Percentiles rank a stretch among this genome's conserved stretches.
Evolutionary conservation across 2,113 vertebrate genomes (phyloP).

Genomic region (Reinhardtius hippoglossoides): DNA sequence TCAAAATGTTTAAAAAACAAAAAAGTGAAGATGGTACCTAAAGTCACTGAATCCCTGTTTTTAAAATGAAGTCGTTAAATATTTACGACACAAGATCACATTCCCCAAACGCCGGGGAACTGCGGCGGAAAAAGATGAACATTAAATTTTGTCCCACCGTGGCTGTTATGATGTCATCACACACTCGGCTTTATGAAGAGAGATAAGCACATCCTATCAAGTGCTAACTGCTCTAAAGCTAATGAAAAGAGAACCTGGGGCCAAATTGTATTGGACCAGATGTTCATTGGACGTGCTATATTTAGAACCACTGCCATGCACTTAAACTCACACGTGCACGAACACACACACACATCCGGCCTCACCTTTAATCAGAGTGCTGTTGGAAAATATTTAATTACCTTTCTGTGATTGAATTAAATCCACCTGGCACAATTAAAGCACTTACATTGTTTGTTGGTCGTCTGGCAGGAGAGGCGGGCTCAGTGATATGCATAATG

Average conservation of each 20-base stretch:
- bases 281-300: conserved; percentile 60
- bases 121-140: background rate
- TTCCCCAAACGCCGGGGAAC: conserved; percentile 1
- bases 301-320: conserved; percentile 53
- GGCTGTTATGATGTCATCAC: conserved; percentile 47
- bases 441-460: conserved; percentile 19
- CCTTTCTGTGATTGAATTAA: conserved; percentile 55
- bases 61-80: no score
- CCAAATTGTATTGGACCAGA: conserved; percentile 77
- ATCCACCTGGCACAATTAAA: conserved; percentile 22
- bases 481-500: conserved; percentile 14
- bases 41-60: no score
- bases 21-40: no score
- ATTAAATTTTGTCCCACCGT: conserved; percentile 2
- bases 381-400: conserved; percentile 52
- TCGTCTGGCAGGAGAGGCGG: background rate
- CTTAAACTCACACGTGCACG: conserved; percentile 13
- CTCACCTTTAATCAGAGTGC: conserved; percentile 59
- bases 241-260: conserved; percentile 71
- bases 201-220: conserved; percentile 73
- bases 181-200: conserved; percentile 62
- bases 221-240: conserved; percentile 73
- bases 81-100: background rate
- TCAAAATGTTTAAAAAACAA: no score
- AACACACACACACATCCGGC: conserved; percentile 7